A percentile compares a stretch with the other conserved stretches of the same genome.
Evolutionary conservation across 2,797 vertebrate species (phyloP).

Genomic region (Danio jaintianensis): DNA sequence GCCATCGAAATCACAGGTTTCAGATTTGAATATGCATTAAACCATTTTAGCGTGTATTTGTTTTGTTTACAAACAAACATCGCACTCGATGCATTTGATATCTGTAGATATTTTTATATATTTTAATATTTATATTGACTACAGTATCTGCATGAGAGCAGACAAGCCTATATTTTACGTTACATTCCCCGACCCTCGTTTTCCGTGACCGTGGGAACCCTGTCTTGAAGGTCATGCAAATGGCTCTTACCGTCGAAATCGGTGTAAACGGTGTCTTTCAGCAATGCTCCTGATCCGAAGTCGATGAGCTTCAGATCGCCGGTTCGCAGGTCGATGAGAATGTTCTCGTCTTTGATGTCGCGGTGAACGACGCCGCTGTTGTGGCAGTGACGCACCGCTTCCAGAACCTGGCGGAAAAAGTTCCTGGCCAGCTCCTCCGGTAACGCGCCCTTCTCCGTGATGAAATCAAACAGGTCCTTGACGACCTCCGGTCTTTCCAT

Average conservation of each 20-base stretch:
- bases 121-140: not conserved
- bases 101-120: not conserved
- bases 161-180: not conserved
- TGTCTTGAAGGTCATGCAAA: constrained; percentile 1
- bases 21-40: not conserved
- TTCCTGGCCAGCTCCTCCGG: constrained; percentile 89
- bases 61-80: not conserved
- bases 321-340: constrained; percentile 88
- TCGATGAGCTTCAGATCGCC: constrained; percentile 95
- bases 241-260: constrained; percentile 90
- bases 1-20: too few relatives aligned
- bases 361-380: constrained; percentile 92
- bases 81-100: not conserved
- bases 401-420: constrained; percentile 93
- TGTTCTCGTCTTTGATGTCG: constrained; percentile 97
- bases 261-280: constrained; percentile 94
- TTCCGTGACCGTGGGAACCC: constrained; percentile 6
- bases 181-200: not conserved
- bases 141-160: not conserved
- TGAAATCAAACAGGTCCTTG: constrained; percentile 94
- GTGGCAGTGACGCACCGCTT: constrained; percentile 92
- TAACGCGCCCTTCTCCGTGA: constrained; percentile 89
- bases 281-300: constrained; percentile 92
- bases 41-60: not conserved
- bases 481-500: constrained; percentile 90